Evolutionary conservation across 2,888 invertebrate species (phyloP), one percentile per base, ranked within the genome.

Genomic region (Cephonodes hylas): DNA sequence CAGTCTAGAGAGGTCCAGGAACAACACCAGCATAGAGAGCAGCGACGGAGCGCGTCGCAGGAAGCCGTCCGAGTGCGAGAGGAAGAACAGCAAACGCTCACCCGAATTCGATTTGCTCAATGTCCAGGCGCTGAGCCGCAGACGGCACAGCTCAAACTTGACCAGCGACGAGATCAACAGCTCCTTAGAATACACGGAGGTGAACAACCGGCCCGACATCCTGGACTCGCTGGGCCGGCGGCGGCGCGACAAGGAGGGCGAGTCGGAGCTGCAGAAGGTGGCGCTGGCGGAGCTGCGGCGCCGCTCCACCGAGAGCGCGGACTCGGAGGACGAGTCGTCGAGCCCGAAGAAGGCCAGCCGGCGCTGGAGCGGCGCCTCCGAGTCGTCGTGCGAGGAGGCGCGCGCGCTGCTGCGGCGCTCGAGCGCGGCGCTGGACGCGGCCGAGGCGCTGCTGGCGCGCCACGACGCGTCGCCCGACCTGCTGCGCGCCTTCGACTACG

Each of bases 341-440:
- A 85, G 89, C 57, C 88, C 89, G 7, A 87, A 86, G 73, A 87
- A 88, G 73, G 85, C 85, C 62, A 80, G 85, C 45, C 72, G 88
- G 0, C 73, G 86, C 63, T 85, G 86, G 81, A 84, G 81, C 44
- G 78, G 80, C 61, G 93, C 93, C 72, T 94, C 95, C 58, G 96
- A 95, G 75, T 95, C 95, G 61, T 95, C 95, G 75, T 83, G 93
- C 38, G 96, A 95, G 69, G 95, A 95, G 67, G 88, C 95, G 42
- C 93, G 94, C 58, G 93, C 95, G 72, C 85, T 96, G 38, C 85
- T 96, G 59, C 93, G 94, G 56, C 93, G 94, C 63, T 95, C 95
- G 23, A 91, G 93, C 69, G 87, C 93, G 64, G 95, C 95, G 80
- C 85, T 96, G 68, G 89, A 93, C 60, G 93, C 93, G 61, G 93